phyloP scores from a whole-genome alignment of 1,140 invertebrate species.

The Sycobia sp. region DNA sequence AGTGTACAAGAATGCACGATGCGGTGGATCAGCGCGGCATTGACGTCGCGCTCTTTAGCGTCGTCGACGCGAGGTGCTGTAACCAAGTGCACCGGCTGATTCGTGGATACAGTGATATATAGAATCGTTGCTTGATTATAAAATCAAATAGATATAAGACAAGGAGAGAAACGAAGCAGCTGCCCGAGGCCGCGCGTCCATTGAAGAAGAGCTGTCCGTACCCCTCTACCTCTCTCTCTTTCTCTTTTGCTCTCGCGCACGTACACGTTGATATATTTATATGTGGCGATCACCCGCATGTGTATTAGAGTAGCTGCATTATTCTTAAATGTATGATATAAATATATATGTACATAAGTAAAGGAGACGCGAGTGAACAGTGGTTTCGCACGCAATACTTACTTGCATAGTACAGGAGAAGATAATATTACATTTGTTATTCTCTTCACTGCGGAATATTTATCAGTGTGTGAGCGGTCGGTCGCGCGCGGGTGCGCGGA shows the following conservation, averaged over 20 bases:
- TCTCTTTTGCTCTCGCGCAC: neutral
- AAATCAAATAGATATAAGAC: too few species aligned
- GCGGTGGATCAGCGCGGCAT: neutral
- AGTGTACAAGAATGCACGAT: too few species aligned
- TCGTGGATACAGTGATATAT: neutral
- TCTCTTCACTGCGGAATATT: too few species aligned
- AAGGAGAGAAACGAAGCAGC: neutral
- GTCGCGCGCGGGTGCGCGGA: too few species aligned
- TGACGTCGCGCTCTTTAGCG: neutral
- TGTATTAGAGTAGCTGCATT: neutral
- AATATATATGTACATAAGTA: neutral
- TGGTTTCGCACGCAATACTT: too few species aligned
- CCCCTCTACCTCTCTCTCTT: too few species aligned
- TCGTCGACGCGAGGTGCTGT: neutral
- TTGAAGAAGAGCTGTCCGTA: neutral
- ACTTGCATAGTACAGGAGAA: too few species aligned
- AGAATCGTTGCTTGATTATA: too few species aligned
- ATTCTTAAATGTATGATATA: too few species aligned
- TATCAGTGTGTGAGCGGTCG: too few species aligned
- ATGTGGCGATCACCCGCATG: neutral
- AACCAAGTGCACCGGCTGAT: conserved; percentile 12
- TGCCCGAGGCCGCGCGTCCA: conserved; percentile 1
- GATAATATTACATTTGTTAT: too few species aligned
- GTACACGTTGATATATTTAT: neutral
- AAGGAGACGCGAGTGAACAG: neutral